Evolutionary conservation across 2,113 vertebrate species (phyloP).

Genomic region (Plotosus lineatus): DNA sequence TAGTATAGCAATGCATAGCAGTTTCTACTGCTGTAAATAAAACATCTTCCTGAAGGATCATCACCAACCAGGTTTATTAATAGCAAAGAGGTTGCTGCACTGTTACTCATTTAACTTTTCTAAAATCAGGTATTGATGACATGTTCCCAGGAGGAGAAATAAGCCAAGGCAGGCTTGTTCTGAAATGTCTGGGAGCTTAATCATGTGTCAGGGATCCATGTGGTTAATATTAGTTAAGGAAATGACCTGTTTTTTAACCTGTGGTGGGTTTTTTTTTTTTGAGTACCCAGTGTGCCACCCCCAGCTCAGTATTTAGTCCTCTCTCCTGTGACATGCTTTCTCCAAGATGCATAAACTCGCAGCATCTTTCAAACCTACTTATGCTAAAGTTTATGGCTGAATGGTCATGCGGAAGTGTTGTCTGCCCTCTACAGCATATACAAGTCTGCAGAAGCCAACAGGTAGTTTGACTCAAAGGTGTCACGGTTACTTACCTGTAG

Average conservation of each 20-base stretch:
- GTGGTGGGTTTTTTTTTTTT: neutral
- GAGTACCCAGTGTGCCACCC: neutral
- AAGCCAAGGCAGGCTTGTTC: constrained; percentile 40
- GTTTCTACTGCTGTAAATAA: constrained; percentile 35
- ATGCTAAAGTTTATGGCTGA: neutral
- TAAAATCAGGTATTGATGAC: constrained; percentile 22
- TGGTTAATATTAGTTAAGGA: constrained; percentile 62
- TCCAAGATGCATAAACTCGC: neutral
- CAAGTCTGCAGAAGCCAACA: neutral
- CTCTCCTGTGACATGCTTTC: neutral
- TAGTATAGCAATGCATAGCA: constrained; percentile 12
- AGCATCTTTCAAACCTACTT: neutral
- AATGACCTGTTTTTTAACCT: constrained; percentile 56
- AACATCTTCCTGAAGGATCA: constrained; percentile 48
- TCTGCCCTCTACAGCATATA: neutral
- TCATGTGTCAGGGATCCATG: constrained; percentile 62
- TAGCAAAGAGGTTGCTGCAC: constrained; percentile 50
- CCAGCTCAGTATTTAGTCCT: neutral
- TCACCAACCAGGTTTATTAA: constrained; percentile 50
- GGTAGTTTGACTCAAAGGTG: no score
- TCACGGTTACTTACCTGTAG: no score
- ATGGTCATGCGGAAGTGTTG: neutral
- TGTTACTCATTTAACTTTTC: constrained; percentile 44
- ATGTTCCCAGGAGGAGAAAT: constrained; percentile 48
- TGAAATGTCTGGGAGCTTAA: constrained; percentile 57